Conservation (phyloP, 1,140 invertebrate species). For the Atta cephalotes region DNA sequence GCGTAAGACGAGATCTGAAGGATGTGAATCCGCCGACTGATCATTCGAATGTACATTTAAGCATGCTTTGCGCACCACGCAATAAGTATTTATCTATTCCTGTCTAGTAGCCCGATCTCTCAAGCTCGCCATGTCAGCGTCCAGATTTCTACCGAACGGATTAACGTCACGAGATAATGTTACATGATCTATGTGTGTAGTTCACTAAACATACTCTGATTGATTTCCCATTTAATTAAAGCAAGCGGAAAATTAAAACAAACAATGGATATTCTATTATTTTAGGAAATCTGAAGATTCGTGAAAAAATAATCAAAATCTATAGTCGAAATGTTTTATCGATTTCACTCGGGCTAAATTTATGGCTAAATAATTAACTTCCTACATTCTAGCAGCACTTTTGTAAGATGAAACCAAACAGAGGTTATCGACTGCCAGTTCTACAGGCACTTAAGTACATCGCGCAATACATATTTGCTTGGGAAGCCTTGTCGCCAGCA, state of each 20-base stretch:
- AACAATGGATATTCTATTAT: background rate
- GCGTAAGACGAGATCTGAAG: conserved; percentile 47
- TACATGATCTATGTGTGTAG: background rate
- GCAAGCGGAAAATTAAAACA: background rate
- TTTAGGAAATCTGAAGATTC: background rate
- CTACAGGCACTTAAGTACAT: conserved; percentile 50
- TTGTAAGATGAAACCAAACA: conserved; percentile 52
- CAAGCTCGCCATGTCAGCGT: conserved; percentile 31
- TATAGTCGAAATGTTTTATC: background rate
- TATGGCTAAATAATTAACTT: background rate
- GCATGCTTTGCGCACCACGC: background rate
- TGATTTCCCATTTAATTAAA: background rate
- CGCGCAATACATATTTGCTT: conserved; percentile 49
- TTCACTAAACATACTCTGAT: background rate
- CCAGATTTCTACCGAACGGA: conserved; percentile 48
- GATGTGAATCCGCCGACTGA: background rate
- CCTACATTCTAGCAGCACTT: background rate
- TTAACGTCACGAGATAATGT: conserved; percentile 58
- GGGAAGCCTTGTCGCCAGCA: conserved; percentile 19
- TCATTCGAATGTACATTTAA: background rate
- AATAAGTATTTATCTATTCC: conserved; percentile 41
- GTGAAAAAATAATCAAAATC: background rate
- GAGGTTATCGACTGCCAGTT: conserved; percentile 53
- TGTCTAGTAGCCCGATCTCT: conserved; percentile 29
- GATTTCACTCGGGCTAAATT: conserved; percentile 1